A percentile compares a stretch with the other conserved stretches of the same genome.
Evolutionary conservation across 1,140 invertebrate genomes (phyloP).

Genomic region (Penaeus japonicus): DNA sequence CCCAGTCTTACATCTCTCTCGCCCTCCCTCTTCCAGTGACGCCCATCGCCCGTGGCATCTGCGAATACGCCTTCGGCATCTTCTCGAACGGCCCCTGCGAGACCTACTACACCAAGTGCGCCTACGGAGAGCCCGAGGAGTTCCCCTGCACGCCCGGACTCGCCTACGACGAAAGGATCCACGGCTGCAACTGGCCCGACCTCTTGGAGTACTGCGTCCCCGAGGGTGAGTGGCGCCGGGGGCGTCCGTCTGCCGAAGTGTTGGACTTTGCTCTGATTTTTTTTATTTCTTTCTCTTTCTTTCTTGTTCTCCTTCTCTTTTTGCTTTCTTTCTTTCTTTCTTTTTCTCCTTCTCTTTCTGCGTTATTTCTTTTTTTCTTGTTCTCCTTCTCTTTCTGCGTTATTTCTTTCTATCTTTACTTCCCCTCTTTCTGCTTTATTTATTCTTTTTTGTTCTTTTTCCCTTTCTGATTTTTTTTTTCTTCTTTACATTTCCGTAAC

Average conservation of each 20-base stretch:
- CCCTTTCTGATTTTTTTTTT: too few species aligned
- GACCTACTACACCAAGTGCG: constrained; percentile 86
- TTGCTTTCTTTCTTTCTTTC: background rate
- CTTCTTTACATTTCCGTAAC: background rate
- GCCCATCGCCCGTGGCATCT: constrained; percentile 79
- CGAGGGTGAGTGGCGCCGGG: constrained; percentile 70
- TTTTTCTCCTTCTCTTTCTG: background rate
- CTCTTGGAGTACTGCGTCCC: constrained; percentile 86
- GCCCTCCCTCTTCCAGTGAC: constrained; percentile 71
- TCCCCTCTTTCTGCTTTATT: background rate
- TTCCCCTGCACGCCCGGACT: constrained; percentile 84
- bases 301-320: background rate
- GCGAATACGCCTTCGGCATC: constrained; percentile 86
- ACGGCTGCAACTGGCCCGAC: constrained; percentile 94
- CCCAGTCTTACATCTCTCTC: too few species aligned
- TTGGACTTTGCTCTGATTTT: background rate
- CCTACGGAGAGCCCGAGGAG: constrained; percentile 79
- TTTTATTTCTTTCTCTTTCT: background rate
- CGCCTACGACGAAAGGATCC: constrained; percentile 86
- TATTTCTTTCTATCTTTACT: background rate
- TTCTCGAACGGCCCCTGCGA: constrained; percentile 84
- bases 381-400: background rate
- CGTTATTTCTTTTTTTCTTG: background rate
- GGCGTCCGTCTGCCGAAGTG: too few species aligned
- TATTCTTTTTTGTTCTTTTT: background rate